Evolutionary conservation across 1,140 invertebrate species (phyloP), one percentile per base, ranked within the genome.

Genomic region (Ceratosolen fusciceps): DNA sequence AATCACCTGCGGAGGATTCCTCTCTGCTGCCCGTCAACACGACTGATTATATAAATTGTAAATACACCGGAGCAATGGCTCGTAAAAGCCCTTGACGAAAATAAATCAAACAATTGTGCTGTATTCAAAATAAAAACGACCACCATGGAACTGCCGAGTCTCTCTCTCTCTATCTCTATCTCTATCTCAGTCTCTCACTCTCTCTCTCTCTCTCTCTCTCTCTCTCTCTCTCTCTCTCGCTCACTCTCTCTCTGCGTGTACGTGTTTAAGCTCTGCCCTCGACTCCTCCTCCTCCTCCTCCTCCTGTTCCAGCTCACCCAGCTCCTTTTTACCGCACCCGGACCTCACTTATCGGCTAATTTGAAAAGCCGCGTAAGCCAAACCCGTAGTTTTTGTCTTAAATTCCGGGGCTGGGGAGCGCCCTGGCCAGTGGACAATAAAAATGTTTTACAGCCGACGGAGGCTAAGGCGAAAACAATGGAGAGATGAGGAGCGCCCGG

Each of bases 101-200:
- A 71, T 0, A 65, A 78, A 77, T 2, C 16, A 52, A 79, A 68
- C 39, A 87, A 80, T 80, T 86, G 84, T 88, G 87, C 84, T 88
- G 87, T 88, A 88, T 84, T 86, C 82, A 83, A 86, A 89, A 89
- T 88, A 88, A 88, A 89, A n/a, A 85, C 83, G 84, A 88, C 85
- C 85, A 88, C 58, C 71, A 79, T 88, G 85, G 82, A 88, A 84
- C 87, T 87, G 82, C 88, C 43, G 47, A 29, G 26, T 65, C 24
- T 75, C 39, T 19, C 12, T 47, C 19, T 52, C 21, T 43, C 62
- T 74, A 19, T 75, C 39, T 19, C 12, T 47, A 3, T 52, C 21
- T 43, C 62, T 74, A 19, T 74, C 72, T 60, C 37, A 2, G 3
- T 26, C 72, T 29, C 29, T 29, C 54, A 21, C 31, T 16, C n/a